A percentile compares a stretch with the other conserved stretches of the same genome.
phyloP scores from a whole-genome alignment of 2,888 invertebrate species.

The Chymomyza fuscimana region DNA sequence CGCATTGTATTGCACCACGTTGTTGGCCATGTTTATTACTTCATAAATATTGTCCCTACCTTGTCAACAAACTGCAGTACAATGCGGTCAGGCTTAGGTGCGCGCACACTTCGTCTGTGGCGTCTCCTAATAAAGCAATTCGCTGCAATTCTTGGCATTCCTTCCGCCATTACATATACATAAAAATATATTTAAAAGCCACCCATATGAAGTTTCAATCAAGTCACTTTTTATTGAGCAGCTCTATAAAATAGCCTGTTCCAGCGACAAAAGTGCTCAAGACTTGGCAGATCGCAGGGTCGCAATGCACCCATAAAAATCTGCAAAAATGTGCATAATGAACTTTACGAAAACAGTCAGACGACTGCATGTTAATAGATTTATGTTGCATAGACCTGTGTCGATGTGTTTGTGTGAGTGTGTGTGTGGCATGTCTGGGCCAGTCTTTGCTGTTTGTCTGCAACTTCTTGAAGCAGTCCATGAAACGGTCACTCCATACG shows the following conservation, averaged over 20 bases:
- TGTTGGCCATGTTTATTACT: background rate
- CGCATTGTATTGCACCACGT: background rate
- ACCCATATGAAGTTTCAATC: constrained; percentile 69
- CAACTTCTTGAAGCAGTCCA: background rate
- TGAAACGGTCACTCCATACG: no score
- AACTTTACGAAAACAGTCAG: constrained; percentile 41
- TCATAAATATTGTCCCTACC: background rate
- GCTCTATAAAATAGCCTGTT: constrained; percentile 1
- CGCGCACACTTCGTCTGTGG: background rate
- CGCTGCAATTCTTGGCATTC: background rate
- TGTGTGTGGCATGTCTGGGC: constrained; percentile 4
- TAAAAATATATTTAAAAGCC: constrained; percentile 66
- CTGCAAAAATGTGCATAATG: constrained; percentile 63
- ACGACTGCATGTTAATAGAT: constrained; percentile 66
- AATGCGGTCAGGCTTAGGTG: no score
- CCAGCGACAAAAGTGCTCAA: background rate
- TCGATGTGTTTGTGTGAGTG: constrained; percentile 9
- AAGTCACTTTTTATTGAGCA: constrained; percentile 66
- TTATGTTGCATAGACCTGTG: constrained; percentile 66
- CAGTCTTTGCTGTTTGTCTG: background rate
- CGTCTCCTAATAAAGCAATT: background rate
- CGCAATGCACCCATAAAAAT: constrained; percentile 9
- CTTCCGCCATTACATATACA: constrained; percentile 28
- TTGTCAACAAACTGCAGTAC: background rate
- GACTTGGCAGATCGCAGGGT: background rate